Percentiles rank a stretch among this genome's conserved stretches.
Evolutionary conservation across 1,140 invertebrate species (phyloP).

Genomic region (Drosophila quadrilineata): DNA sequence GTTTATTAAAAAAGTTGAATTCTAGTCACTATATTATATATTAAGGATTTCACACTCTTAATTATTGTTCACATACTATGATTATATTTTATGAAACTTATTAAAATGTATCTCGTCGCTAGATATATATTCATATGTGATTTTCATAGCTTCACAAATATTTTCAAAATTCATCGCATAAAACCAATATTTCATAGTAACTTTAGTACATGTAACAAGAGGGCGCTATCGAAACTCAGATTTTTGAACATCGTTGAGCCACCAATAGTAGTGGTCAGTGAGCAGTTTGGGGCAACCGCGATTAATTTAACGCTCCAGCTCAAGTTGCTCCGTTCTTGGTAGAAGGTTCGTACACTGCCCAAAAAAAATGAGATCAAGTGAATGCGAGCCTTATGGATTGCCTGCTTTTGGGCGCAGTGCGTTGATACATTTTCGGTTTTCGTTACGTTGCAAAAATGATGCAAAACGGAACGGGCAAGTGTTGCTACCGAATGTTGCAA

Average conservation of each 20-base stretch:
- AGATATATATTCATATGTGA: too few species aligned
- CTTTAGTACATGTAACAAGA: too few species aligned
- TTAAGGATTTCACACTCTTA: too few species aligned
- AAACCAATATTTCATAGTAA: too few species aligned
- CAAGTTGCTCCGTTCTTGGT: slow-evolving; percentile 54
- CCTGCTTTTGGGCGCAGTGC: slow-evolving; percentile 27
- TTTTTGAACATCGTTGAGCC: background rate
- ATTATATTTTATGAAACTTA: too few species aligned
- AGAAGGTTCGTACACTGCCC: slow-evolving; percentile 28
- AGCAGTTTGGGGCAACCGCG: slow-evolving; percentile 46
- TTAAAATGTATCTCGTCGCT: too few species aligned
- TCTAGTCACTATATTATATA: too few species aligned
- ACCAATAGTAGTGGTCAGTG: background rate
- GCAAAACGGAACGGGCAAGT: slow-evolving; percentile 20
- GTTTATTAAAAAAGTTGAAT: too few species aligned
- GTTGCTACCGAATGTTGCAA: slow-evolving; percentile 26
- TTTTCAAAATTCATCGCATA: too few species aligned
- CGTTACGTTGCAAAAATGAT: slow-evolving; percentile 58
- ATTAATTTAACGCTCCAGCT: slow-evolving; percentile 75
- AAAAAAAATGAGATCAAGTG: slow-evolving; percentile 15
- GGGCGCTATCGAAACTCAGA: background rate
- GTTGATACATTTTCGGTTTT: slow-evolving; percentile 65
- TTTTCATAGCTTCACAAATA: too few species aligned
- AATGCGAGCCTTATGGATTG: slow-evolving; percentile 16
- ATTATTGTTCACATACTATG: too few species aligned